These are phyloP conservation scores for Norana najaformis DNA, from an alignment of 2,888 invertebrate species.

Conservation along the genomic window DNA sequence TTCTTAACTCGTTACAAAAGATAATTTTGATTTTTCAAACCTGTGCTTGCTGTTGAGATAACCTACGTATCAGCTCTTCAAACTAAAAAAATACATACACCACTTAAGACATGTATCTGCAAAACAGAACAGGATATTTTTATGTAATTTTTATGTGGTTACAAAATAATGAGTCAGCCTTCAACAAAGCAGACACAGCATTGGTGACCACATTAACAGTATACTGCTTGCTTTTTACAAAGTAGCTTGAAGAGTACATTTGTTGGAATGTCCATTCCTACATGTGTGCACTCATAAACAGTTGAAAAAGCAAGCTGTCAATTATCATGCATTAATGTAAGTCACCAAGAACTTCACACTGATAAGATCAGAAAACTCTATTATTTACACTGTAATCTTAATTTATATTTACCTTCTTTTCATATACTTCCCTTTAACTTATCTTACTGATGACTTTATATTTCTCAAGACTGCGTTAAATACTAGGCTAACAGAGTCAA, in stretches of 20 bases:
- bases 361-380: neutral
- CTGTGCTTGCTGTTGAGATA: slow-evolving; percentile 1
- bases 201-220: neutral
- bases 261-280: no score
- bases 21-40: neutral
- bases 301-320: neutral
- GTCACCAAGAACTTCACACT: neutral
- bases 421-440: neutral
- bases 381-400: neutral
- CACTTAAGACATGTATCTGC: neutral
- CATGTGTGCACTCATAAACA: neutral
- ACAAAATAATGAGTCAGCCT: neutral
- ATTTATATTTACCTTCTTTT: neutral
- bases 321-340: neutral
- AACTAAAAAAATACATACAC: neutral
- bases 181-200: neutral
- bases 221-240: neutral
- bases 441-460: neutral
- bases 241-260: neutral
- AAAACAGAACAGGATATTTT: neutral
- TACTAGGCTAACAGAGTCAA: neutral
- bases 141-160: no score
- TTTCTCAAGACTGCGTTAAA: neutral
- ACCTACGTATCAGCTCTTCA: slow-evolving; percentile 19
- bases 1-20: neutral